Percentiles rank a stretch among this genome's conserved stretches.
These are phyloP conservation scores for Anomalospiza imberbis DNA, from an alignment of 2,797 vertebrate genomes.

Conservation along the genomic window DNA sequence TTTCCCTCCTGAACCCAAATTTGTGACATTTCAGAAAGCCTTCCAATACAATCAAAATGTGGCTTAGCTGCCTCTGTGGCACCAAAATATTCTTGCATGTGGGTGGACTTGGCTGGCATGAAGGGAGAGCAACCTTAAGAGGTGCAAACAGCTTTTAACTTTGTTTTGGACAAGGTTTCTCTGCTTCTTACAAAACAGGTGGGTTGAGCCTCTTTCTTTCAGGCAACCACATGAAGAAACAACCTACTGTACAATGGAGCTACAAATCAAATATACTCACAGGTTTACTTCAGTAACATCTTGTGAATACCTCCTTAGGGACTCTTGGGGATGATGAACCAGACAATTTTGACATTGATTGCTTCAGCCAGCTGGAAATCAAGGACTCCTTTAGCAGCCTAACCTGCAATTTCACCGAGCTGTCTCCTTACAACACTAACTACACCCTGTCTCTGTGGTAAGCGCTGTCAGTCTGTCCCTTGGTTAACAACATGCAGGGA, in stretches of 20 bases:
- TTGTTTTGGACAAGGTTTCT: not conserved
- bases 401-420: constrained; percentile 64
- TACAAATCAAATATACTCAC: not conserved
- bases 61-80: not conserved
- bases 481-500: not conserved
- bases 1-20: not conserved
- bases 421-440: constrained; percentile 51
- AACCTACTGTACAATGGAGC: not conserved
- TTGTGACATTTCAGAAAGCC: constrained; percentile 7
- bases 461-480: not conserved
- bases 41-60: not conserved
- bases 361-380: constrained; percentile 69
- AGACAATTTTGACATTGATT: constrained; percentile 64
- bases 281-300: not conserved
- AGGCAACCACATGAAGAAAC: not conserved
- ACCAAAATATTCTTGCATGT: not conserved
- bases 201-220: not conserved
- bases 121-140: not conserved
- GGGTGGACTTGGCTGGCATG: not conserved
- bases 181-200: not conserved
- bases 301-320: constrained; percentile 48
- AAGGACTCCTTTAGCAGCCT: constrained; percentile 51
- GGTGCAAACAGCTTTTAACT: not conserved
- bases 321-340: constrained; percentile 66
- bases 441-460: constrained; percentile 66